Evolutionary conservation across 2,888 invertebrate genomes (phyloP), one percentile per base, ranked within the genome.

Genomic region (Callyntrura guangdongensis): DNA sequence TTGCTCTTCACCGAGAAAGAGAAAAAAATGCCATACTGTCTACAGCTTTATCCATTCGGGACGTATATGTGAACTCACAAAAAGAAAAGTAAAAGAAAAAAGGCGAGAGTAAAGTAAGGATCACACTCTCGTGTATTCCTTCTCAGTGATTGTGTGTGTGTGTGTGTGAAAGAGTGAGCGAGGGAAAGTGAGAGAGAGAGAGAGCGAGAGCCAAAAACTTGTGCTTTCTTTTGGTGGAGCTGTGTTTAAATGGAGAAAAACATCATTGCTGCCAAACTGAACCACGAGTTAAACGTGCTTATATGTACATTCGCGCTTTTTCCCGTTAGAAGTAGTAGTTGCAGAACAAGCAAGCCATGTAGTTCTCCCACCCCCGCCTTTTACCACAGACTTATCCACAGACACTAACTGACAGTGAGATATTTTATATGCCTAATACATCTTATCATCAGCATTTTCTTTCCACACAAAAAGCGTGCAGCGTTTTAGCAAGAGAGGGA

Each of bases 371-470:
- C 36, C 36, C 36, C 36, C 36, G 36, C 36, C 36, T 36, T 36
- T 36, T 36, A 36, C 36, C 36, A 36, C 36, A 36, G 36, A 36
- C 36, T 36, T 36, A 36, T 36, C 36, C 36, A 17, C 14, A 14
- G 14, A 17, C 9, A 56, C 20, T 11, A 17, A 17, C 20, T 11
- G 64, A 17, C 17, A 64, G 25, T n/a, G n/a, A 17, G 25, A 64
- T 64, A 64, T 17, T 49, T 53, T 49, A 79, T 77, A 77, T 5
- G 53, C 56, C 59, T 79, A 79, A 79, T 79, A 79, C 27, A 79
- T 79, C 79, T 79, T 79, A 79, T 79, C 79, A 79, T 79, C 79
- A 79, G n/a, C 79, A 79, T 79, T 79, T 79, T 79, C 36, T 27
- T 17, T 59, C 49, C 12, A 69, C 17, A n/a, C 59, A 27, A 56